phyloP scores from a whole-genome alignment of 2,888 invertebrate species.

The Drosophila formosana region DNA sequence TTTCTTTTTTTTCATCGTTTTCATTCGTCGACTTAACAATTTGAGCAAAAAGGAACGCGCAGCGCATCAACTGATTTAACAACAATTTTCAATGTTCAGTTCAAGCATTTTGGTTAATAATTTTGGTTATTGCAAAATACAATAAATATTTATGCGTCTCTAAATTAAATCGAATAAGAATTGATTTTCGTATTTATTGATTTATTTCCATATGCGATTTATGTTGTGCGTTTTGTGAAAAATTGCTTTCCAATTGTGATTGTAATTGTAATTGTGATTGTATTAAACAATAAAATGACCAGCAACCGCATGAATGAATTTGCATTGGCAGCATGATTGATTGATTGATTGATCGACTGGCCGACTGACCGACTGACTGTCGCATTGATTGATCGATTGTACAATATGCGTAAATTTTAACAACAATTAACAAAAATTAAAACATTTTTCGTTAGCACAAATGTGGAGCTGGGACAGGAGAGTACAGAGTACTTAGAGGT shows the following conservation, averaged over 20 bases:
- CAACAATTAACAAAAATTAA: conserved; percentile 79
- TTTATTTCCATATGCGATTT: conserved; percentile 47
- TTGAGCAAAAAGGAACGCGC: conserved; percentile 34
- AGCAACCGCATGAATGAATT: conserved; percentile 72
- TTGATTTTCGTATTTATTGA: conserved; percentile 13
- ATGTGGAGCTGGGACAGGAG: conserved; percentile 60
- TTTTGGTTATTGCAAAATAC: conserved; percentile 84
- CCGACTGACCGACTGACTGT: conserved; percentile 32
- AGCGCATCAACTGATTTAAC: conserved; percentile 30
- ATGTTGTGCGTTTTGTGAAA: conserved; percentile 68
- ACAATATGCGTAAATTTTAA: conserved; percentile 34
- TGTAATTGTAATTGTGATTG: conserved; percentile 1
- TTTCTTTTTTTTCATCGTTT: conserved; percentile 8
- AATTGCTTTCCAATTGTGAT: conserved; percentile 49
- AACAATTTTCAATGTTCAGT: conserved; percentile 28
- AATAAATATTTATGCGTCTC: conserved; percentile 65
- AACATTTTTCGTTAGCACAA: conserved; percentile 85
- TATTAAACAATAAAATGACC: conserved; percentile 65
- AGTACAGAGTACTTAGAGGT: conserved; percentile 38
- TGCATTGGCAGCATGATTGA: conserved; percentile 67
- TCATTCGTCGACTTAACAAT: neutral
- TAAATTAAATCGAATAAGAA: conserved; percentile 26
- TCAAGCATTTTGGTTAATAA: conserved; percentile 75
- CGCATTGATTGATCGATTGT: conserved; percentile 31
- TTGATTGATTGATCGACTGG: conserved; percentile 35